Conservation (phyloP, 2,113 vertebrate genomes). For the Psittacara wagleri region DNA sequence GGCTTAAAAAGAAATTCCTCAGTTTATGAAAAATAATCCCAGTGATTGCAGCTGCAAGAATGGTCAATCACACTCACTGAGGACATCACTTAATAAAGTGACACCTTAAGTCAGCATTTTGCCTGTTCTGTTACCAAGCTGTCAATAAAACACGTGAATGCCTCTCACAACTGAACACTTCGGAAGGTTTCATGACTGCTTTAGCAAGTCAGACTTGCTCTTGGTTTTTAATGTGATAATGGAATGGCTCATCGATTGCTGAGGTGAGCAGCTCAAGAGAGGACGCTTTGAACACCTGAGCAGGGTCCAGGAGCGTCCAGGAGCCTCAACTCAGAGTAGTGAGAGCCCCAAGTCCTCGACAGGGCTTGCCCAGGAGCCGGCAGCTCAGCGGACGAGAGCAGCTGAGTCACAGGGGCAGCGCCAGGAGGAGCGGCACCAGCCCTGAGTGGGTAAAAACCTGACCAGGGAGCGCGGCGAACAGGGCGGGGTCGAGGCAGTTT, state of each 20-base stretch:
- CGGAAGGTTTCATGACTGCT: not conserved
- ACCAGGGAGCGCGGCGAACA: accelerated
- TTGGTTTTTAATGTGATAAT: not conserved
- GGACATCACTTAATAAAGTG: not conserved
- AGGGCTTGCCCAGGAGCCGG: too few relatives aligned
- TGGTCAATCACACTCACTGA: not conserved
- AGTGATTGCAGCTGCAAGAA: not conserved
- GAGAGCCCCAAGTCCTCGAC: too few relatives aligned
- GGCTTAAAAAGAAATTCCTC: not conserved
- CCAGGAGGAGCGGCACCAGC: too few relatives aligned
- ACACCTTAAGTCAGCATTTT: not conserved
- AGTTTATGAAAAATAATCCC: not conserved
- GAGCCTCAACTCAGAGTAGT: too few relatives aligned
- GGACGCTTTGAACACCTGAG: too few relatives aligned
- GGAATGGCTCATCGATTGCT: not conserved
- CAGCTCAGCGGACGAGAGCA: too few relatives aligned
- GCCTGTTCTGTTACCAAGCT: not conserved
- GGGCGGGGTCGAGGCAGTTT: too few relatives aligned
- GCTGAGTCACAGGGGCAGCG: too few relatives aligned
- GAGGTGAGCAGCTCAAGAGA: too few relatives aligned
- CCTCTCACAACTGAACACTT: not conserved
- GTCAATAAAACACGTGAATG: not conserved
- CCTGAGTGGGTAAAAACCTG: too few relatives aligned
- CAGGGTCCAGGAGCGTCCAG: too few relatives aligned
- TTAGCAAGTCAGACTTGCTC: not conserved